Percentiles rank a stretch among this genome's conserved stretches.
These are phyloP conservation scores for Panzeria rudis DNA, from an alignment of 2,888 invertebrate genomes.

Conservation along the genomic window DNA sequence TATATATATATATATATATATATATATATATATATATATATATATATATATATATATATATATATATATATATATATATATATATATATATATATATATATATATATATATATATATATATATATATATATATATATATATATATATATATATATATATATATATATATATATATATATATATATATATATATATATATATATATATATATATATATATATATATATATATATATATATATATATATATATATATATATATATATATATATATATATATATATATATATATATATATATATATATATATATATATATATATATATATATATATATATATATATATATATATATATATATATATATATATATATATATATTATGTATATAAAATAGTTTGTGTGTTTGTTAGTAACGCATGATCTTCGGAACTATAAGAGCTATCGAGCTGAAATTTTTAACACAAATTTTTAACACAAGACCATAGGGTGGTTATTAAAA, in stretches of 20 bases:
- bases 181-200: background rate
- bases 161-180: constrained; percentile 1
- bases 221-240: background rate
- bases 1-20: background rate
- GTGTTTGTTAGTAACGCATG: too few species aligned
- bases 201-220: constrained; percentile 1
- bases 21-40: background rate
- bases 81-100: background rate
- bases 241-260: constrained; percentile 1
- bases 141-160: background rate
- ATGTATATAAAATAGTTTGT: too few species aligned
- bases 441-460: too few species aligned
- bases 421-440: too few species aligned
- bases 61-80: background rate
- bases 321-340: background rate
- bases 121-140: constrained; percentile 3
- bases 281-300: constrained; percentile 1
- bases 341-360: too few species aligned
- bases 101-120: background rate
- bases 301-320: background rate
- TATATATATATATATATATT: too few species aligned
- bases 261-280: background rate
- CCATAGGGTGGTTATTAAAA: too few species aligned
- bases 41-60: background rate
- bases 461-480: too few species aligned